Evolutionary conservation across 2,113 vertebrate species (phyloP), one percentile per base, ranked within the genome.

Genomic region (Saguinus imperator): DNA sequence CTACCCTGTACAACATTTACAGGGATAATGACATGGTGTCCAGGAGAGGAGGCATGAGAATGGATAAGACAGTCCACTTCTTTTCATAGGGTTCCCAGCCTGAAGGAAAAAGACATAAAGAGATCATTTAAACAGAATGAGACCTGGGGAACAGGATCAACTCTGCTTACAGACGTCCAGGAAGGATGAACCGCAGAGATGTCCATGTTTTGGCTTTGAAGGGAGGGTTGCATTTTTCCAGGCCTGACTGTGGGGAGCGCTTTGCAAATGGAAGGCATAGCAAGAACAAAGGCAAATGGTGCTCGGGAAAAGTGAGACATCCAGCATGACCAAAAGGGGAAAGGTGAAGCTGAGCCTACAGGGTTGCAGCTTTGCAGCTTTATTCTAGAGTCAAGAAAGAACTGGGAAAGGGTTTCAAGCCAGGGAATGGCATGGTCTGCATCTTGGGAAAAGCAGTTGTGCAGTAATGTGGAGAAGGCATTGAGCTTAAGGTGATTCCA

Each of bases 91-190:
- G 40, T 77, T 76, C 61, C 4, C 1, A 2, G 3, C 23, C 79
- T 73, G 86, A 61, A 82, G 25, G 50, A 40, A 50, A 81, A n/a
- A 57, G 0, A 18, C 17, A 58, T 37, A 77, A 37, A 83, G 7
- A 21, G 68, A 35, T 81, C 35, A 45, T 87, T 92, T 92, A 6
- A 13, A 25, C 8, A 72, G 50, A 61, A 2, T 5, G 12, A 17
- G 27, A 3, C 8, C 0, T 5, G 25, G 35, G 17, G 23, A 64
- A 43, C 0, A 27, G 27, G 17, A 8, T 50, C 12, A 3, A 21
- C 45, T 58, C 52, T 48, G 86, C 5, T 27, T 66, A 18, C 52
- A 52, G 86, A 57, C 25, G 80, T 76, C 57, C n/a, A 18, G 20
- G n/a, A 23, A 52, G 35, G 58, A 76, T 17, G 61, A 10, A 5